A percentile compares a stretch with the other conserved stretches of the same genome.
phyloP scores from a whole-genome alignment of 2,888 invertebrate species.

The Leucoma salicis region DNA sequence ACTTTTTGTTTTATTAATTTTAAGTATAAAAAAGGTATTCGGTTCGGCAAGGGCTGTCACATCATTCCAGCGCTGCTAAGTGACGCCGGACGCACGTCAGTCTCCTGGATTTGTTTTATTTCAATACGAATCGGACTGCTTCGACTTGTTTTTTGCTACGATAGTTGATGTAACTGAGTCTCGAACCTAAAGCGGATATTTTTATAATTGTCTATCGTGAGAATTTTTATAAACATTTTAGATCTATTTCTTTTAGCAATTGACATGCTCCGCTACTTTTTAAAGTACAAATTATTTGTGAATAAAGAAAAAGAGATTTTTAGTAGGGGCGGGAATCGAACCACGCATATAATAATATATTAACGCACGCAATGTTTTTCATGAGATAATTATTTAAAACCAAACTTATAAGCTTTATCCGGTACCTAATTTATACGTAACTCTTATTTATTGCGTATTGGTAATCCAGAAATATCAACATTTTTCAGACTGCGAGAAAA shows the following conservation, averaged over 20 bases:
- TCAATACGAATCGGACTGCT: slow-evolving; percentile 73
- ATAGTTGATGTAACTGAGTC: slow-evolving; percentile 67
- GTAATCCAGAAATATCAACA: too few relatives aligned
- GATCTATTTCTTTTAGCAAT: slow-evolving; percentile 29
- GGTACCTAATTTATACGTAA: too few relatives aligned
- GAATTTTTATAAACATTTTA: slow-evolving; percentile 32
- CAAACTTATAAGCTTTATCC: too few relatives aligned
- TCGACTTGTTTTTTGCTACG: slow-evolving; percentile 75
- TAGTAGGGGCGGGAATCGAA: too few relatives aligned
- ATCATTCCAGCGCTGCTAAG: slow-evolving; percentile 81
- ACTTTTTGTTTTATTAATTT: slow-evolving; percentile 67
- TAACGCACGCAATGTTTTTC: too few relatives aligned
- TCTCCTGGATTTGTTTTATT: slow-evolving; percentile 75
- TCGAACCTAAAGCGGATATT: slow-evolving; percentile 62
- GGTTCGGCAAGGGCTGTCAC: slow-evolving; percentile 80
- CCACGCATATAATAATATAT: slow-evolving; percentile 3
- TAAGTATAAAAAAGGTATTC: slow-evolving; percentile 75
- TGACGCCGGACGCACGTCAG: slow-evolving; percentile 82
- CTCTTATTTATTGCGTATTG: too few relatives aligned
- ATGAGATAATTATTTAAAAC: too few relatives aligned
- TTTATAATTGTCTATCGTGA: slow-evolving; percentile 52
- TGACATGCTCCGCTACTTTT: too few relatives aligned
- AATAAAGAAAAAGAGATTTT: too few relatives aligned
- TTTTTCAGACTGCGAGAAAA: too few relatives aligned
- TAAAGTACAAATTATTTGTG: too few relatives aligned